Evolutionary conservation across 2,888 invertebrate species (phyloP).

Genomic region (Brachycybe producta): DNA sequence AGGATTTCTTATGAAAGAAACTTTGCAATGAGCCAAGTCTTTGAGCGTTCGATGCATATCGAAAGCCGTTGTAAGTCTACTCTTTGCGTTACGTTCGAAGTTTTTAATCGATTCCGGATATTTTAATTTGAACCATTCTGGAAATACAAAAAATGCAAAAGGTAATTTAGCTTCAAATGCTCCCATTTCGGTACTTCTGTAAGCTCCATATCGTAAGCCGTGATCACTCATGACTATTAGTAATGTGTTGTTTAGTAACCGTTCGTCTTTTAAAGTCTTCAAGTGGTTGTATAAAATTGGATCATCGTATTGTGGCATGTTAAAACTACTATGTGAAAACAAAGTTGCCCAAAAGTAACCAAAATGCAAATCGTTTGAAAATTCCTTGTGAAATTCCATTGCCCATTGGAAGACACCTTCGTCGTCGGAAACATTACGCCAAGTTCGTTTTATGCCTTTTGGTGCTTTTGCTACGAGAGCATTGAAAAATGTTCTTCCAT

Average conservation of each 20-base stretch:
- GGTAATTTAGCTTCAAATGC: conserved; percentile 74
- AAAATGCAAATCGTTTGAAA: conserved; percentile 53
- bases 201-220: conserved; percentile 32
- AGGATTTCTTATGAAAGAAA: too few relatives aligned
- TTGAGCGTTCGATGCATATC: conserved; percentile 67
- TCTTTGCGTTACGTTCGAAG: too few relatives aligned
- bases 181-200: conserved; percentile 40
- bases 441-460: too few relatives aligned
- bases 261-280: conserved; percentile 20
- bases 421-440: conserved; percentile 40
- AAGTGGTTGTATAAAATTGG: conserved; percentile 40
- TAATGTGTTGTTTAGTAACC: conserved; percentile 20
- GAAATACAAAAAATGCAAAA: conserved; percentile 57
- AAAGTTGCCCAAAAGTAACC: conserved; percentile 74
- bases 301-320: conserved; percentile 63
- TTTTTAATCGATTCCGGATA: too few relatives aligned
- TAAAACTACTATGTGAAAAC: conserved; percentile 70
- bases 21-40: conserved; percentile 49
- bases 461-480: too few relatives aligned
- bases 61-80: conserved; percentile 69
- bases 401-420: conserved; percentile 59
- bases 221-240: conserved; percentile 33
- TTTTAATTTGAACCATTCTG: conserved; percentile 54
- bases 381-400: conserved; percentile 45
- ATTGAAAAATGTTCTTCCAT: conserved; percentile 50